A percentile compares a stretch with the other conserved stretches of the same genome.
Evolutionary conservation across 1,140 invertebrate species (phyloP).

Genomic region (Lepidurus packardi): DNA sequence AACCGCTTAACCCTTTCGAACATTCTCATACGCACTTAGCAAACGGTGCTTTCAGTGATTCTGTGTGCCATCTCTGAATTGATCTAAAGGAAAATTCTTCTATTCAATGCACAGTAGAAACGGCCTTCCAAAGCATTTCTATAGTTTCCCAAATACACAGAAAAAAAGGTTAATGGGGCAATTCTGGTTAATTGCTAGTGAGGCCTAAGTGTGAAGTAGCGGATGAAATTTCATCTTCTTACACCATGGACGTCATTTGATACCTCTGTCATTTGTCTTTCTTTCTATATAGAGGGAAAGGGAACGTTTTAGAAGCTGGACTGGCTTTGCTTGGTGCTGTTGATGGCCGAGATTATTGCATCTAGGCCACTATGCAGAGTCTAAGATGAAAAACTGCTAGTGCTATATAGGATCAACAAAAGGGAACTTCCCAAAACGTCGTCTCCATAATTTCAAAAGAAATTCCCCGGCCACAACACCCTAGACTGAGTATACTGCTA

Average conservation of each 20-base stretch:
- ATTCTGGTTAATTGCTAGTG: conserved; percentile 22
- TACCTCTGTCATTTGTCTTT: conserved; percentile 22
- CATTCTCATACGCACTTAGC: neutral
- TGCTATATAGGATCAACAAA: neutral
- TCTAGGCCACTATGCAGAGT: neutral
- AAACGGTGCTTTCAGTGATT: neutral
- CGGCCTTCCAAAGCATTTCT: neutral
- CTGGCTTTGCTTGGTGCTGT: neutral
- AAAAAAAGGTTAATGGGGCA: conserved; percentile 21
- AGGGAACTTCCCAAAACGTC: conserved; percentile 5
- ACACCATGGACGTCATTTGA: conserved; percentile 14
- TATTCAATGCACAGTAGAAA: neutral
- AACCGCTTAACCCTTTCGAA: neutral
- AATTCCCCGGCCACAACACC: neutral
- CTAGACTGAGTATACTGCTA: no score
- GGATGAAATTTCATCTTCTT: conserved; percentile 22
- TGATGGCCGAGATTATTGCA: neutral
- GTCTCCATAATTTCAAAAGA: neutral
- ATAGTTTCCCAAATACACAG: neutral
- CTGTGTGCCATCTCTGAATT: neutral
- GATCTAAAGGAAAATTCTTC: neutral
- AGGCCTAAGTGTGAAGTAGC: conserved; percentile 18
- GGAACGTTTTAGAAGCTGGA: neutral
- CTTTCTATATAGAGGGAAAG: neutral
- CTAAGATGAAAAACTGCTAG: conserved; percentile 14